Conservation (phyloP, 2,113 vertebrate genomes). For the Seriola quinqueradiata region DNA sequence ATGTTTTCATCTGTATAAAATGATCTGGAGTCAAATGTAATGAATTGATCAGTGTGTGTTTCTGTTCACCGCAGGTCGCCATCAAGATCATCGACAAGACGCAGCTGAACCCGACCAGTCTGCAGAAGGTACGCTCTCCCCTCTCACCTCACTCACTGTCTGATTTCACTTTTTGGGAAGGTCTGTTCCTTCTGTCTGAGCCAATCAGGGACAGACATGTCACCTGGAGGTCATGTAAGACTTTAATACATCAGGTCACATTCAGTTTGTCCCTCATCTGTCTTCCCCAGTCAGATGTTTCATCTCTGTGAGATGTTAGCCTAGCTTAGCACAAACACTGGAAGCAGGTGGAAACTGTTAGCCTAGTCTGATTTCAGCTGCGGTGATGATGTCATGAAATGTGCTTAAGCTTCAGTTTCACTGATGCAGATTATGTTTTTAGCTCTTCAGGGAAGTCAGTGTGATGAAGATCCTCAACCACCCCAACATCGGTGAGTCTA, state of each 20-base stretch:
- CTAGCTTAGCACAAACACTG: constrained; percentile 1
- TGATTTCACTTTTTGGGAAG: background rate
- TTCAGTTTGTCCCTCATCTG: background rate
- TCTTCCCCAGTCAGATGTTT: background rate
- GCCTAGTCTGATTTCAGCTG: background rate
- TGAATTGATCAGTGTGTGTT: background rate
- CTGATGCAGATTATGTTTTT: background rate
- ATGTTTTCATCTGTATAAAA: no score
- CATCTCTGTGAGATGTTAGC: background rate
- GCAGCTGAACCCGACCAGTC: constrained; percentile 63
- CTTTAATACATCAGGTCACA: background rate
- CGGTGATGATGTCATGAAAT: no score
- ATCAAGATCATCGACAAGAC: constrained; percentile 67
- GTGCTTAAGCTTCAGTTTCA: background rate
- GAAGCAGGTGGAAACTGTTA: background rate
- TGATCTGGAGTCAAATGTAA: background rate
- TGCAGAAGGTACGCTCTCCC: constrained; percentile 52
- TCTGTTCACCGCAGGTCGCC: constrained; percentile 43
- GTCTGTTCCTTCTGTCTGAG: background rate
- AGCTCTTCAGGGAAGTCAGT: constrained; percentile 64
- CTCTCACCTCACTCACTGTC: background rate
- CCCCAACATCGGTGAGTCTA: constrained; percentile 57
- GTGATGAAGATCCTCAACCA: constrained; percentile 73
- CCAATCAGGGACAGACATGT: background rate
- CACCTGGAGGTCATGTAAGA: background rate